Evolutionary conservation across 2,797 vertebrate genomes (phyloP), one percentile per base, ranked within the genome.

Genomic region (Halcyon leucocephala): DNA sequence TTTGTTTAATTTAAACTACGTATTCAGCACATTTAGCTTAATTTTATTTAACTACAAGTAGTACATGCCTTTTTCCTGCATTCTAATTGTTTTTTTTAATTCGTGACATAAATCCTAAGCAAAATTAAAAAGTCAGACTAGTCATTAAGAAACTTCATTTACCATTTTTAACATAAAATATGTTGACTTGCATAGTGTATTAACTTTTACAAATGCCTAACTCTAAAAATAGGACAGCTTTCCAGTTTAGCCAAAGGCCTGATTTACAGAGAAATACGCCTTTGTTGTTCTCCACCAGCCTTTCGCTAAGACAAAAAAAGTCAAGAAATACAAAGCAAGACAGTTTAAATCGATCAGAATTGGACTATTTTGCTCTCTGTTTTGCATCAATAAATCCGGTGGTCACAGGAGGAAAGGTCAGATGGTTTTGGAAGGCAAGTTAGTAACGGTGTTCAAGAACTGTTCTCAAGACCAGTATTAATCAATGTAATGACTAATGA

Each of bases 1-100:
- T 93, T 97, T 95, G 88, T 90, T 95, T 89, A 89, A 95, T 94
- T 94, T 90, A 82, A 95, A 66, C 44, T 66, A 79, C 12, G 64
- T 46, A 87, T 90, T 96, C 96, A 93, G 89, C 92, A 93, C 57
- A 67, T 89, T 92, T 67, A 85, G 71, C 83, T 61, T 93, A 52
- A 77, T 94, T 94, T 86, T 89, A 82, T 84, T 86, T 87, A 95
- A 79, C 83, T 89, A 77, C 46, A 60, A 64, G 76, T 64, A 84
- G 14, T 7, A 89, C 55, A 7, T 67, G 84, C 55, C 26, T 31
- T 82, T 73, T 89, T 70, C 44, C 42, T 72, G 54, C 67, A 17
- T 72, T 86, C 39, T 89, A 82, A 78, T 93, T 77, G 33, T 41
- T 82, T 49, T 12, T 26, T 84, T 90, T 80, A 86, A 90, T 84